Evolutionary conservation across 2,888 invertebrate species (phyloP).

Genomic region (Brachypterus glaber): DNA sequence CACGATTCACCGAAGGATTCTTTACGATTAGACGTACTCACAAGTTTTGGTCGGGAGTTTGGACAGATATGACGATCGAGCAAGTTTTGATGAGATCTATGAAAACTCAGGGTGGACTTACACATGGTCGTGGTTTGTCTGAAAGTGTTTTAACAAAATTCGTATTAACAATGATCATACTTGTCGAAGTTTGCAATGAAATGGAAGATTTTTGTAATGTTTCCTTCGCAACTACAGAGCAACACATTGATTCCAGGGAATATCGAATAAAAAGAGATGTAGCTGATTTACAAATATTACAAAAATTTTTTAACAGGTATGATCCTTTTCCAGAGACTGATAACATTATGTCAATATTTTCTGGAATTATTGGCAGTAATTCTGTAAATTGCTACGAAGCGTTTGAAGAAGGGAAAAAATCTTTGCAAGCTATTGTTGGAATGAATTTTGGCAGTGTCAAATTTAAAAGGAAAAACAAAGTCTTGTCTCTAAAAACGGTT

Average conservation of each 20-base stretch:
- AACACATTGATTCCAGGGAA: slow-evolving; percentile 28
- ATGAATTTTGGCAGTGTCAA: slow-evolving; percentile 25
- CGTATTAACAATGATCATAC: slow-evolving; percentile 23
- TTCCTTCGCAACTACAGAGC: slow-evolving; percentile 24
- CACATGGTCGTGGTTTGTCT: slow-evolving; percentile 23
- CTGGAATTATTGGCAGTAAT: slow-evolving; percentile 27
- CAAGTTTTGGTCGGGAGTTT: slow-evolving; percentile 20
- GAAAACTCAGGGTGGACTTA: slow-evolving; percentile 24
- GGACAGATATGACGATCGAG: slow-evolving; percentile 17
- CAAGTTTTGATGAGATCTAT: slow-evolving; percentile 23
- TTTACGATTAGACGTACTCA: slow-evolving; percentile 21
- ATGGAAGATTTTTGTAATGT: slow-evolving; percentile 25
- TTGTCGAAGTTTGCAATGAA: slow-evolving; percentile 22
- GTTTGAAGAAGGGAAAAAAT: slow-evolving; percentile 25
- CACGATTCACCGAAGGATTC: slow-evolving; percentile 16
- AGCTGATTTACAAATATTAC: slow-evolving; percentile 24
- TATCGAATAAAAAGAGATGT: slow-evolving; percentile 29
- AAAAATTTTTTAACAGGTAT: slow-evolving; percentile 23
- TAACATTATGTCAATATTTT: slow-evolving; percentile 26
- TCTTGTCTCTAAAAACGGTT: slow-evolving; percentile 25
- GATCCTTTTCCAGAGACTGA: slow-evolving; percentile 27
- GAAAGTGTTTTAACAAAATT: slow-evolving; percentile 25
- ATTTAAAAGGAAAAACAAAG: slow-evolving; percentile 27
- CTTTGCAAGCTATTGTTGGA: slow-evolving; percentile 24
- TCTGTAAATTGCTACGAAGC: slow-evolving; percentile 28